Conservation (phyloP, 2,797 vertebrate genomes). For the Pelodytes ibericus region DNA sequence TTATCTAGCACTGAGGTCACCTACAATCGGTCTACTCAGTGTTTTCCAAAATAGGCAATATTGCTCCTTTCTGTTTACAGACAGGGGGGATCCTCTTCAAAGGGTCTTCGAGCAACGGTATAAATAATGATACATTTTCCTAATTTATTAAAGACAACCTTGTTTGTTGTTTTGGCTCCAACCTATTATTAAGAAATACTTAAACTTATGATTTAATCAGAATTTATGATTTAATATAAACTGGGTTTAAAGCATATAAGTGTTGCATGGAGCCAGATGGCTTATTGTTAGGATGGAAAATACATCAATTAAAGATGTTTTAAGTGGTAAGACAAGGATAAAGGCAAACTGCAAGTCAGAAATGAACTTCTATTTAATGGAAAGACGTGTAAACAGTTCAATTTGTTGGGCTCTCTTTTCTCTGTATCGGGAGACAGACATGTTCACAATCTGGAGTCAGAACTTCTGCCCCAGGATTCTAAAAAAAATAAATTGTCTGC, state of each 20-base stretch:
- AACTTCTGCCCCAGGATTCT: no score
- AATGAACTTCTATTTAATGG: not conserved
- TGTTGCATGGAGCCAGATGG: not conserved
- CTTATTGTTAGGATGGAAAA: constrained; percentile 4
- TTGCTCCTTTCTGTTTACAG: not conserved
- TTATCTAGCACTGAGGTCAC: no score
- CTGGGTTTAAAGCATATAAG: constrained; percentile 8
- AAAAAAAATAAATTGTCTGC: no score
- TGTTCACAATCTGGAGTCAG: no score
- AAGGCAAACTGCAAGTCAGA: not conserved
- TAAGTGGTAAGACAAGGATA: constrained; percentile 6
- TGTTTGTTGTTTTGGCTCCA: constrained; percentile 14
- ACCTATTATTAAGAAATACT: constrained; percentile 21
- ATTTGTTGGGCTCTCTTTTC: no score
- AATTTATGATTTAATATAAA: constrained; percentile 12
- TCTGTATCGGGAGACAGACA: no score
- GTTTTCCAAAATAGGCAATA: not conserved
- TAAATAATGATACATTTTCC: not conserved
- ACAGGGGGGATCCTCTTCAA: not conserved
- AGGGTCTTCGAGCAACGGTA: not conserved
- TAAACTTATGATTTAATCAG: constrained; percentile 15
- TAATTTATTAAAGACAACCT: not conserved
- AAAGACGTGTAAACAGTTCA: no score
- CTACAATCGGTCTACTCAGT: no score
- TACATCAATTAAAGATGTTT: constrained; percentile 5